Base-by-base conservation (phyloP, 2,888 invertebrate genomes). In the Agriopis leucophaearia region DNA sequence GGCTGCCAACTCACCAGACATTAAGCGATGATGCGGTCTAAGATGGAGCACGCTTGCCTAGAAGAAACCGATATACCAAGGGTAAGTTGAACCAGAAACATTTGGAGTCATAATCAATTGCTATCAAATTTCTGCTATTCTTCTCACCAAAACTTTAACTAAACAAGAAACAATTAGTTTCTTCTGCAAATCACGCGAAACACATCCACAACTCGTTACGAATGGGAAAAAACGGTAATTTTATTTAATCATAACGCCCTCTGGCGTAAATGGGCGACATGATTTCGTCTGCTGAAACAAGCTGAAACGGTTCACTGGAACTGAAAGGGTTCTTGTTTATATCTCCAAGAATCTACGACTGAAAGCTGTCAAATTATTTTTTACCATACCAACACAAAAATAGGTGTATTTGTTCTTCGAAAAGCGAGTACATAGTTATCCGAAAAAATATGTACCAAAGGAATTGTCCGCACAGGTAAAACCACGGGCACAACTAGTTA, bases 311-410 rank as follows among this genome's bases (percentile, higher is more conserved):
- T 57, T 42, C 48, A 57, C 66, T 72, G 74, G 71, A 74, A 70
- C 72, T 84, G 85, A 84, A 86, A 82, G 71, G 83, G 81, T 84
- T 85, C 80, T 69, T 72, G 72, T 70, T 74, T 38, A 12, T 12
- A 38, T 38, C 15, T 54, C 38, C 6, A 12, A 16, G 16, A 54
- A 54, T 38, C n/a, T 54, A 38, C 38, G 0, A 6, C 38, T 54
- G 1, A 40, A 4, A 52, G 16, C 10, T 48, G 2, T 8, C 48
- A 38, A 35, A 63, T 47, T 48, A 55, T 3, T 38, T 27, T 27
- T 27, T 27, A 27, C 27, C 3, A 27, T 27, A 27, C 27, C 27
- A 5, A 27, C 27, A 27, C 27, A 5, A 2, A 27, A 27, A 27
- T 27, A 27, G 27, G 27, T 27, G 3, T 0, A 27, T 27, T 27